Conservation (phyloP, 2,797 vertebrate species). For the Mus caroli region DNA sequence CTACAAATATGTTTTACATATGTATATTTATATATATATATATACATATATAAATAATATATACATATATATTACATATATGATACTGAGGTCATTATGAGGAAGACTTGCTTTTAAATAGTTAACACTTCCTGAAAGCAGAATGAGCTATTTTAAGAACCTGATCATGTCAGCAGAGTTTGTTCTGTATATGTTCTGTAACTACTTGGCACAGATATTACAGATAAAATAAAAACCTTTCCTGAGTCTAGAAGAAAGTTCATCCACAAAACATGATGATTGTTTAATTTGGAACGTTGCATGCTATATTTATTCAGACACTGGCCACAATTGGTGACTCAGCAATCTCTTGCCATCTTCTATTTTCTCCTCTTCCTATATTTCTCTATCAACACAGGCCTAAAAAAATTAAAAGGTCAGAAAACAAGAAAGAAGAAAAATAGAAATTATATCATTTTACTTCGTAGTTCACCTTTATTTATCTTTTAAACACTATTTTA, state of each 20-base stretch:
- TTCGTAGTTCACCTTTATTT: neutral
- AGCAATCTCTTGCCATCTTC: neutral
- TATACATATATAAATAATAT: neutral
- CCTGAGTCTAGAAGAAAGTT: neutral
- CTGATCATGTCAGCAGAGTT: constrained; percentile 3
- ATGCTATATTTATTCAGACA: constrained; percentile 22
- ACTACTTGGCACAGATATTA: neutral
- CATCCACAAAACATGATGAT: neutral
- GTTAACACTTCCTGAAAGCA: constrained; percentile 1
- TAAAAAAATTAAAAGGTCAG: neutral
- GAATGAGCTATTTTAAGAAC: constrained; percentile 36
- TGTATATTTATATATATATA: neutral
- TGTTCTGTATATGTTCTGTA: constrained; percentile 38
- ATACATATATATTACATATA: neutral
- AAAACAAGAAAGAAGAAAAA: neutral
- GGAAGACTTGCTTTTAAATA: constrained; percentile 13
- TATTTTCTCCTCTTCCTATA: neutral
- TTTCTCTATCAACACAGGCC: neutral
- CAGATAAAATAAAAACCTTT: constrained; percentile 35
- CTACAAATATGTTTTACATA: no score
- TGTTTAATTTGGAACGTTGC: neutral
- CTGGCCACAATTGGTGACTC: neutral
- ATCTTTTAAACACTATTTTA: constrained; percentile 11
- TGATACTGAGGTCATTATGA: neutral
- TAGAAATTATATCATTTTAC: neutral